phyloP scores from a whole-genome alignment of 1,140 invertebrate species.

The Leptinotarsa defecta region DNA sequence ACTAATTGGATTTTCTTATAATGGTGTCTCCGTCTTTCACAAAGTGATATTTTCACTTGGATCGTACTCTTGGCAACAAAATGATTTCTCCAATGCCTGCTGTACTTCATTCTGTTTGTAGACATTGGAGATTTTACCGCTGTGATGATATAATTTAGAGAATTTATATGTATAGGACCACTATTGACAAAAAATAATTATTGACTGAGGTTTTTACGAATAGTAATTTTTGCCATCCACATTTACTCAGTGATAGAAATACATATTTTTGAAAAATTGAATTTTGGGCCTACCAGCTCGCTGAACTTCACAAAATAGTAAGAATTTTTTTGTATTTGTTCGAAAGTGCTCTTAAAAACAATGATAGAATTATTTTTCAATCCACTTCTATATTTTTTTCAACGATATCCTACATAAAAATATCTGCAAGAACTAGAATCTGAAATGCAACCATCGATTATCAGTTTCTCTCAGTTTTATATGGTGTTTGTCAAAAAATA shows the following conservation, averaged over 20 bases:
- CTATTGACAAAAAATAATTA: constrained; percentile 8
- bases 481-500: too few species aligned
- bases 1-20: not conserved
- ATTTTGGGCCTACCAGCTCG: too few species aligned
- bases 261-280: too few species aligned
- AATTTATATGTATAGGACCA: constrained; percentile 35
- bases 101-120: constrained; percentile 10
- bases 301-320: too few species aligned
- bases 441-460: too few species aligned
- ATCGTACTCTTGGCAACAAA: not conserved
- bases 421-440: too few species aligned
- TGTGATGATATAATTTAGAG: constrained; percentile 39
- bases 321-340: too few species aligned
- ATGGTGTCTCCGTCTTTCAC: too few species aligned
- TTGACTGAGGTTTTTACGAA: constrained; percentile 7
- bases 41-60: not conserved
- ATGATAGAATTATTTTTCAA: too few species aligned
- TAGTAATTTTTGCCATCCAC: constrained; percentile 27
- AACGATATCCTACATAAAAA: not conserved
- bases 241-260: not conserved
- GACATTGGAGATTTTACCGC: constrained; percentile 36
- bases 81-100: constrained; percentile 22
- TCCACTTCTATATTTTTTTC: too few species aligned
- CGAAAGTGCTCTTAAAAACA: too few species aligned
- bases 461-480: too few species aligned